A percentile compares a stretch with the other conserved stretches of the same genome.
Evolutionary conservation across 2,113 vertebrate species (phyloP).

Genomic region (Lophochroa leadbeateri): DNA sequence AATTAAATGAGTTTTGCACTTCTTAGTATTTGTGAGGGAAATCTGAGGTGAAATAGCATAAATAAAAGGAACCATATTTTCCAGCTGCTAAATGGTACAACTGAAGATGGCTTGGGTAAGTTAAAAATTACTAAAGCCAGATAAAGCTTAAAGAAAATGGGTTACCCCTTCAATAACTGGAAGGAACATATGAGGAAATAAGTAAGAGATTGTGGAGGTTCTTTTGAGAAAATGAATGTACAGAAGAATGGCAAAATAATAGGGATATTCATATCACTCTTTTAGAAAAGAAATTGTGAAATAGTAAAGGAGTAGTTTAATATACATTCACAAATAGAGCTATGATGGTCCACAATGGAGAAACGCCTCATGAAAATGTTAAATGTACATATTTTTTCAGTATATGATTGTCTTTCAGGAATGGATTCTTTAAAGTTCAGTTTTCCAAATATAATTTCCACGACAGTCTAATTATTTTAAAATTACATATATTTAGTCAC

Average conservation of each 20-base stretch:
- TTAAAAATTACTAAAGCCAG: not conserved
- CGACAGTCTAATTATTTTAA: not conserved
- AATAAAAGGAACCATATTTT: constrained; percentile 18
- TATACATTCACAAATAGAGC: not conserved
- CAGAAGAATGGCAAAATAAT: not conserved
- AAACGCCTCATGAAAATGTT: not conserved
- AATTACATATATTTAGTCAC: not conserved
- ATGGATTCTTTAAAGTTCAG: not conserved
- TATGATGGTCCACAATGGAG: not conserved
- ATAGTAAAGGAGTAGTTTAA: not conserved
- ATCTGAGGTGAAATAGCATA: constrained; percentile 2
- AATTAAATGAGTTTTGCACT: constrained; percentile 56
- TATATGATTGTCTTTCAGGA: not conserved
- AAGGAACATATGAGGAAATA: not conserved
- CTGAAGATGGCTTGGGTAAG: not conserved
- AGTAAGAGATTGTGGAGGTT: not conserved
- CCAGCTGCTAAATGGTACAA: not conserved
- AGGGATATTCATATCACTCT: not conserved
- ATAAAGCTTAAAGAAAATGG: not conserved
- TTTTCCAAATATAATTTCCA: not conserved
- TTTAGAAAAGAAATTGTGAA: not conserved
- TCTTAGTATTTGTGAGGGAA: not conserved
- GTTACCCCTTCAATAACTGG: not conserved
- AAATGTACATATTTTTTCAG: not conserved
- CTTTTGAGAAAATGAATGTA: not conserved